Evolutionary conservation across 2,797 vertebrate genomes (phyloP).

Genomic region (Enteromius paludinosus): DNA sequence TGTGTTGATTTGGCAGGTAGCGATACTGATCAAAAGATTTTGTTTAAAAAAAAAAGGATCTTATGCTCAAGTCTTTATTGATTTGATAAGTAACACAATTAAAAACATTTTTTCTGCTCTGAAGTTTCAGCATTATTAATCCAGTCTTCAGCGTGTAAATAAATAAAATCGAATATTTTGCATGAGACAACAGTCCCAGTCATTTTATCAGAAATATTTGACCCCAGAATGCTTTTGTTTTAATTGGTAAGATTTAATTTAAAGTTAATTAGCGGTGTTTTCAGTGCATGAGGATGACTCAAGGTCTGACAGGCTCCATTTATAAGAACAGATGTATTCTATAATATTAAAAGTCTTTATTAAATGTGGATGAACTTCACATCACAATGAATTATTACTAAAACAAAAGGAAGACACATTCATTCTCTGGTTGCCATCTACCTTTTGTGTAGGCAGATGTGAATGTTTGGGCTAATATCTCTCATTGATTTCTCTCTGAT

Average conservation of each 20-base stretch:
- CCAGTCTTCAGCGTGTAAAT: neutral
- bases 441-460: neutral
- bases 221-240: neutral
- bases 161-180: neutral
- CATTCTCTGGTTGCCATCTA: neutral
- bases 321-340: neutral
- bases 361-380: neutral
- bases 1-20: too few relatives aligned
- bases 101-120: neutral
- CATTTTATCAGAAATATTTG: neutral
- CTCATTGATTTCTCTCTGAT: slow-evolving; percentile 3
- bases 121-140: neutral
- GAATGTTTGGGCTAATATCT: neutral
- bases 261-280: neutral
- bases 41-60: neutral
- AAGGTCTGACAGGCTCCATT: neutral
- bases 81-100: neutral
- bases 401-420: neutral
- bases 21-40: neutral
- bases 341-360: neutral
- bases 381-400: neutral
- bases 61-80: neutral
- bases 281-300: neutral
- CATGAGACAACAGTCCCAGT: neutral
- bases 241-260: neutral